phyloP scores from a whole-genome alignment of 2,888 invertebrate species.

The Eurytoma californica region DNA sequence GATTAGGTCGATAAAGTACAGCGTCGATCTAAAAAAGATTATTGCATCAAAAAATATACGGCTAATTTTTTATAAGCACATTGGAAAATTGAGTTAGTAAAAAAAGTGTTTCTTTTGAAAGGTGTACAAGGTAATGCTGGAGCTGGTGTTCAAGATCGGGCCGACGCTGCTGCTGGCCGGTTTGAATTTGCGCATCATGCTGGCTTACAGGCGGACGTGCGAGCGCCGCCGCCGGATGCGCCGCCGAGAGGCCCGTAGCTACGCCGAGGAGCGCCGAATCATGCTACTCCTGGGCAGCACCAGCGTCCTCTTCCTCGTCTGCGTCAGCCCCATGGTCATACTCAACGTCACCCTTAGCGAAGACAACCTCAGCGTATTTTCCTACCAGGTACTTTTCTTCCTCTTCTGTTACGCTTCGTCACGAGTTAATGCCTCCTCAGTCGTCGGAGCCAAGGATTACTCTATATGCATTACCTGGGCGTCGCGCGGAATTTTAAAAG shows the following conservation, averaged over 20 bases:
- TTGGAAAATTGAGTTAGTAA: too few species aligned
- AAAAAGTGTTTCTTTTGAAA: slow-evolving; percentile 55
- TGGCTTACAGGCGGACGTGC: slow-evolving; percentile 82
- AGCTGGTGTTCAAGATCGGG: slow-evolving; percentile 81
- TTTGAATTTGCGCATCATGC: slow-evolving; percentile 81
- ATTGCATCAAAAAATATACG: too few species aligned
- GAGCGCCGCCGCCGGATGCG: slow-evolving; percentile 79
- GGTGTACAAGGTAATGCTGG: slow-evolving; percentile 80
- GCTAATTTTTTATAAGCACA: too few species aligned
- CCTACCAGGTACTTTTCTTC: slow-evolving; percentile 78
- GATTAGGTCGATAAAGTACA: too few species aligned
- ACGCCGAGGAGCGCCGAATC: slow-evolving; percentile 82
- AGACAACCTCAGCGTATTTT: slow-evolving; percentile 79
- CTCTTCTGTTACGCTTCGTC: not conserved
- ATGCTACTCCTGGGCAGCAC: slow-evolving; percentile 82
- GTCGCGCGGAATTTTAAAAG: not conserved
- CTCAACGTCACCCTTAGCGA: slow-evolving; percentile 82
- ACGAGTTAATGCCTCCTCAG: too few species aligned
- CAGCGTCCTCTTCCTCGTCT: slow-evolving; percentile 81
- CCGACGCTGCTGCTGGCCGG: slow-evolving; percentile 82
- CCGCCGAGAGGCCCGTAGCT: slow-evolving; percentile 79
- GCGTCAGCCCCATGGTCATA: slow-evolving; percentile 84
- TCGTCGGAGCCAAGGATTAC: too few species aligned
- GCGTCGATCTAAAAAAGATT: too few species aligned
- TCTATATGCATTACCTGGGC: too few species aligned